Evolutionary conservation across 2,113 vertebrate species (phyloP).

Genomic region (Callipepla californica): DNA sequence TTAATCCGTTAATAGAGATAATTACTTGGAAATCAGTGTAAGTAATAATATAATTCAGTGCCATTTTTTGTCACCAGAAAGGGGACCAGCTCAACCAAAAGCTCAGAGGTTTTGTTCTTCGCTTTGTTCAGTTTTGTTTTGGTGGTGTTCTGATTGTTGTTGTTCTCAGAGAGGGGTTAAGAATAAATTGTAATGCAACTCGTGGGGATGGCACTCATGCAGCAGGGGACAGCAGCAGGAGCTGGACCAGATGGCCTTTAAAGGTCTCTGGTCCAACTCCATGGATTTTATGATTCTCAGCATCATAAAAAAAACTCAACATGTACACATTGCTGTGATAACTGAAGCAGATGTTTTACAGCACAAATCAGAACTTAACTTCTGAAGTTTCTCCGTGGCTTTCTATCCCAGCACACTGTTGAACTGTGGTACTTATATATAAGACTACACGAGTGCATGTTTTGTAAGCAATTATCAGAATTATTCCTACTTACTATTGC

Average conservation of each 20-base stretch:
- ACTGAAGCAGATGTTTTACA: neutral
- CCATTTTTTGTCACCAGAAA: neutral
- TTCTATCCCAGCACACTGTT: neutral
- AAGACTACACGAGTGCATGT: accelerated
- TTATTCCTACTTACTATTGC: neutral
- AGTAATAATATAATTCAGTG: neutral
- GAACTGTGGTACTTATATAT: too few species aligned
- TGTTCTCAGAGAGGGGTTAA: neutral
- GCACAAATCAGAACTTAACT: neutral
- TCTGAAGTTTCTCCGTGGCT: neutral
- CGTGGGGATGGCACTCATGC: neutral
- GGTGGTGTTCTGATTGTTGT: neutral
- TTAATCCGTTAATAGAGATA: neutral
- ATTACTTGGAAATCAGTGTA: neutral
- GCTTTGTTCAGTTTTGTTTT: neutral
- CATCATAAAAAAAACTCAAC: too few species aligned
- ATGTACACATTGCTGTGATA: neutral
- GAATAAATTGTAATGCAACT: neutral
- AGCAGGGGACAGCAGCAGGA: neutral
- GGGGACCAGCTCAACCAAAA: neutral
- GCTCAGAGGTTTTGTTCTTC: neutral
- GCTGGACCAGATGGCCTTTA: too few species aligned
- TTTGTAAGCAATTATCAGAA: neutral
- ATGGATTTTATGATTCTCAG: too few species aligned
- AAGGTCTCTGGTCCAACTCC: too few species aligned